phyloP scores from a whole-genome alignment of 2,113 vertebrate genomes.

The Gymnobelideus leadbeateri region DNA sequence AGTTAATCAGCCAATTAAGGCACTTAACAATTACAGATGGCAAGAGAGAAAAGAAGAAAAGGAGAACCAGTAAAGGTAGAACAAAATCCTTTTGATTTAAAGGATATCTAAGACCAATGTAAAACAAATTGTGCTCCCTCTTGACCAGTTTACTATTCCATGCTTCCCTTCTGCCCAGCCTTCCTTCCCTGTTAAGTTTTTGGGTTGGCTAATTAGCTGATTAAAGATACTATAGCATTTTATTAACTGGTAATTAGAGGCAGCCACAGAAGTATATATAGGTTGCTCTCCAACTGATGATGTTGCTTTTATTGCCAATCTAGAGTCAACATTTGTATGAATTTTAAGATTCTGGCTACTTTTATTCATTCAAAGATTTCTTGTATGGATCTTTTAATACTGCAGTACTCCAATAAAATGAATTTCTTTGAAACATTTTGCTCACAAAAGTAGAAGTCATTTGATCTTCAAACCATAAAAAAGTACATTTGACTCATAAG shows the following conservation, averaged over 20 bases:
- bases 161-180: conserved; percentile 61
- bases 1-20: conserved; percentile 86
- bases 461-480: conserved; percentile 26
- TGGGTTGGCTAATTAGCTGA: conserved; percentile 86
- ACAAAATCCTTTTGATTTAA: conserved; percentile 80
- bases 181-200: conserved; percentile 77
- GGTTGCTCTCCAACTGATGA: conserved; percentile 76
- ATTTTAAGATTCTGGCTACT: conserved; percentile 63
- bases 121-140: conserved; percentile 76
- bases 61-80: conserved; percentile 82
- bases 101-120: conserved; percentile 81
- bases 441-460: conserved; percentile 21
- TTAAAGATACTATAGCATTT: conserved; percentile 77
- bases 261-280: conserved; percentile 69
- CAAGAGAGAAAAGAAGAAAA: conserved; percentile 76
- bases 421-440: conserved; percentile 53
- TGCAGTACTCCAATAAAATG: conserved; percentile 48
- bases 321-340: conserved; percentile 73
- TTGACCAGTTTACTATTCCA: conserved; percentile 81
- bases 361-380: conserved; percentile 57
- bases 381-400: conserved; percentile 41
- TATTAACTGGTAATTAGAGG: conserved; percentile 85
- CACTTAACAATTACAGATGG: conserved; percentile 83
- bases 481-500: conserved; percentile 33
- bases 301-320: conserved; percentile 80